A percentile compares a stretch with the other conserved stretches of the same genome.
These are phyloP conservation scores for Acromyrmex echinatior DNA, from an alignment of 1,140 invertebrate species.

Conservation along the genomic window DNA sequence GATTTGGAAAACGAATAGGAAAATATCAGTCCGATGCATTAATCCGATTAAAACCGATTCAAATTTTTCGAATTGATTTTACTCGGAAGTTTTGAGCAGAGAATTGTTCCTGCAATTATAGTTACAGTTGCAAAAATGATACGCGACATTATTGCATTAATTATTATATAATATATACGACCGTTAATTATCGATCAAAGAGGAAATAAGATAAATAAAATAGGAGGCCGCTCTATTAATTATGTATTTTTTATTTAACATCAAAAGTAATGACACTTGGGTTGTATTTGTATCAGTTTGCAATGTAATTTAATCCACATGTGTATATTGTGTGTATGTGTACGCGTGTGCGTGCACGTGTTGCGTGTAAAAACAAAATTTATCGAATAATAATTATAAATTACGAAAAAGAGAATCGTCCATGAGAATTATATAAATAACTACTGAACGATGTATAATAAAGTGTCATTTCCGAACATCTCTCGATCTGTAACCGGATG, in stretches of 20 bases:
- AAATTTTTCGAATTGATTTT: no score
- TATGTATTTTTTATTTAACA: constrained; percentile 87
- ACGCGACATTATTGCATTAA: no score
- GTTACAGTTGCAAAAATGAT: no score
- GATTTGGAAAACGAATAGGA: no score
- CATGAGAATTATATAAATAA: constrained; percentile 79
- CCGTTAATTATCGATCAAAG: background rate
- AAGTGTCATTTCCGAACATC: constrained; percentile 69
- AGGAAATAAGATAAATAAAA: constrained; percentile 59
- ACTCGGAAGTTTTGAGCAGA: no score
- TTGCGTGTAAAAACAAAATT: constrained; percentile 84
- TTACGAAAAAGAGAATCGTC: constrained; percentile 83
- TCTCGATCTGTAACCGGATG: constrained; percentile 42
- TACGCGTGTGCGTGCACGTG: constrained; percentile 78
- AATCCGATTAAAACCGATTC: no score
- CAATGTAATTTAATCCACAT: constrained; percentile 23
- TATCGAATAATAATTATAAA: constrained; percentile 83
- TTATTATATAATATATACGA: background rate
- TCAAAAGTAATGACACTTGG: constrained; percentile 87
- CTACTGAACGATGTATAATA: constrained; percentile 77
- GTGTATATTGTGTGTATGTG: background rate
- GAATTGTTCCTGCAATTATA: no score
- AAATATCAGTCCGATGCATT: no score
- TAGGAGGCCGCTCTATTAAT: constrained; percentile 79
- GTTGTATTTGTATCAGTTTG: constrained; percentile 81